Base-by-base conservation (phyloP, 2,113 vertebrate species). In the Rhabdomys dilectus region DNA sequence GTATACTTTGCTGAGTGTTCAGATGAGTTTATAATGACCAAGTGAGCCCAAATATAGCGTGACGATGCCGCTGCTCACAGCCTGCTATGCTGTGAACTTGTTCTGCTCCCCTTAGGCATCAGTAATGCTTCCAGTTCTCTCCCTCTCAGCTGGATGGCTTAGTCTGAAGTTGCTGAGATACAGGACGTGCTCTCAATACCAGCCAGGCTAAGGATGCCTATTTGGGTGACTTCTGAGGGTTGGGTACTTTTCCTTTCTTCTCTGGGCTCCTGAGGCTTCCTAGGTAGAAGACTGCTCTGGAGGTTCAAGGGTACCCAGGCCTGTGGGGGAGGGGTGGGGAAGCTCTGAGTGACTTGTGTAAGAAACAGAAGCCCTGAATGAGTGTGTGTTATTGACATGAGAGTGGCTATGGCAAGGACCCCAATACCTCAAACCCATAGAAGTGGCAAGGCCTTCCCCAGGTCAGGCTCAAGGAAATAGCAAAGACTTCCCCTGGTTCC, bases 21-120 rank as follows among this genome's bases (percentile, higher is more conserved):
- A 91, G 96, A 84, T 84, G 97, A 89, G 93, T 96, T 97, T 93
- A 42, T 94, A 93, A 96, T 95, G 91, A 93, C 73, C 5, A 56
- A 94, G 62, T 21, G n/a, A 58, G 68, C 96, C 94, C 96, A 95
- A 73, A 90, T 73, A 77, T 12, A 87, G 92, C 60, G 39, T 82
- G 88, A 53, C 91, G 85, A 93, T n/a, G 82, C 89, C 72, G 96
- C 91, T 19, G 95, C 64, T n/a, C 34, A 84, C 56, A 73, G 73
- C 24, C 82, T 94, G 62, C 45, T 80, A 36, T 91, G 86, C 89
- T 89, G 60, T 89, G 68, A 58, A 91, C 92, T 91, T 73, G 7
- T 95, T 68, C 75, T 81, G 77, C 90, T 72, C 88, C 88, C 31
- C 86, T 60, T 89, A 82, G 86, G 91, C 70, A 91, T 96, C 77